A percentile compares a stretch with the other conserved stretches of the same genome.
Evolutionary conservation across 2,797 vertebrate genomes (phyloP).

Genomic region (Clarias pachynema): DNA sequence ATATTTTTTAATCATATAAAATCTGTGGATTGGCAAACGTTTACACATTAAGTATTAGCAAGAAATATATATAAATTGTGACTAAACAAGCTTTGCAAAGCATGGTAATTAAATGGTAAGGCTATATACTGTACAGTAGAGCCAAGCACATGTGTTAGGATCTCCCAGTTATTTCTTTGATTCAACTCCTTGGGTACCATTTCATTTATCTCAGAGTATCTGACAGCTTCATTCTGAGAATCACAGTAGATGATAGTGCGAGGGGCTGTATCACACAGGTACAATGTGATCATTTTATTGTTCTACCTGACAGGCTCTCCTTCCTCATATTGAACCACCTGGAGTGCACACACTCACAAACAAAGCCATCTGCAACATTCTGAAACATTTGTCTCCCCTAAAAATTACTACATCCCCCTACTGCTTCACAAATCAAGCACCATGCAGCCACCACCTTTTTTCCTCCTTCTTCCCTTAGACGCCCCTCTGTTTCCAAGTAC

Average conservation of each 20-base stretch:
- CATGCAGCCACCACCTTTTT: conserved; percentile 55
- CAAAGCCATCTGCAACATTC: conserved; percentile 54
- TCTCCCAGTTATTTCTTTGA: conserved; percentile 17
- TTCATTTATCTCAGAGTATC: conserved; percentile 38
- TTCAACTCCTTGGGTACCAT: conserved; percentile 24
- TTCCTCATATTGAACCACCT: conserved; percentile 46
- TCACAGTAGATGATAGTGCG: conserved; percentile 31
- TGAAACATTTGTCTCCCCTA: conserved; percentile 42
- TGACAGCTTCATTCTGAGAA: conserved; percentile 33
- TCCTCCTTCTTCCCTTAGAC: conserved; percentile 28
- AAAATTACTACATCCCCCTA: conserved; percentile 63
- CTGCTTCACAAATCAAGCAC: conserved; percentile 74
- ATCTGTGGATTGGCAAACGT: background rate
- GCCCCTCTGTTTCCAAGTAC: conserved; percentile 55
- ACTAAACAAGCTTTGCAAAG: background rate
- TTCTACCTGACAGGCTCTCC: conserved; percentile 43
- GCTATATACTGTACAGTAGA: background rate
- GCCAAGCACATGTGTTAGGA: background rate
- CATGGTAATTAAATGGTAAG: background rate
- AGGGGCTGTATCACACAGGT: conserved; percentile 36
- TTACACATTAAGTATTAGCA: background rate
- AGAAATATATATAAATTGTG: background rate
- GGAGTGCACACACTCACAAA: conserved; percentile 51
- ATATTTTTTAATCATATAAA: background rate
- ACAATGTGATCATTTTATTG: conserved; percentile 45